These are phyloP conservation scores for Cynopterus sphinx DNA, from an alignment of 2,797 vertebrate genomes.

Conservation along the genomic window DNA sequence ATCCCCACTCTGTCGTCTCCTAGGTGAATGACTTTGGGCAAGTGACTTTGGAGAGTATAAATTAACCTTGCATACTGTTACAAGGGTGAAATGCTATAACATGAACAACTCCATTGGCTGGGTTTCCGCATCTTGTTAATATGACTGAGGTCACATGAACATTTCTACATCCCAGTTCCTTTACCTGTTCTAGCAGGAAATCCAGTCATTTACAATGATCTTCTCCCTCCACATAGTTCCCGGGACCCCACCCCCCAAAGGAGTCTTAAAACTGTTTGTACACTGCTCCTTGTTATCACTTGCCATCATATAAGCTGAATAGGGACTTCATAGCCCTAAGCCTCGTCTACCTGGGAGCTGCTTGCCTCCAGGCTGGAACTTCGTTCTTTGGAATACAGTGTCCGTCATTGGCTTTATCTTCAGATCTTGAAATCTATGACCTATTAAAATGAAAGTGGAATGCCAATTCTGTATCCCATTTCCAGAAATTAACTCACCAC, in stretches of 20 bases:
- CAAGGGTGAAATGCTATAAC: background rate
- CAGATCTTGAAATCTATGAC: background rate
- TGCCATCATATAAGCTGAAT: background rate
- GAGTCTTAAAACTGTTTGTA: background rate
- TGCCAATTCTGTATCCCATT: background rate
- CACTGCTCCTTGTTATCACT: background rate
- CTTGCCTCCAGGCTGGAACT: background rate
- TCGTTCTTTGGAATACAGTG: background rate
- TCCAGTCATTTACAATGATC: background rate
- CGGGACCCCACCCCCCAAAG: background rate
- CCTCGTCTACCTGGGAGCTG: background rate
- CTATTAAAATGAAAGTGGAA: constrained; percentile 35
- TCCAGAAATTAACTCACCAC: constrained; percentile 3
- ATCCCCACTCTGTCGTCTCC: background rate
- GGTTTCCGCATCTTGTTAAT: background rate
- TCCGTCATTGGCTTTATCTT: background rate
- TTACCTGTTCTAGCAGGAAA: background rate
- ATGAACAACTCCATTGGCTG: background rate
- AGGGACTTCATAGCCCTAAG: background rate
- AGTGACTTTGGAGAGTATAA: background rate
- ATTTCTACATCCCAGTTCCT: background rate
- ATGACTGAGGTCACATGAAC: background rate
- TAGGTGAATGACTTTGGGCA: background rate
- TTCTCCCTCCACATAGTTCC: background rate
- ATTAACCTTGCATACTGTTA: background rate